A percentile compares a stretch with the other conserved stretches of the same genome.
phyloP scores from a whole-genome alignment of 2,888 invertebrate genomes.

The Osmoderma eremita region DNA sequence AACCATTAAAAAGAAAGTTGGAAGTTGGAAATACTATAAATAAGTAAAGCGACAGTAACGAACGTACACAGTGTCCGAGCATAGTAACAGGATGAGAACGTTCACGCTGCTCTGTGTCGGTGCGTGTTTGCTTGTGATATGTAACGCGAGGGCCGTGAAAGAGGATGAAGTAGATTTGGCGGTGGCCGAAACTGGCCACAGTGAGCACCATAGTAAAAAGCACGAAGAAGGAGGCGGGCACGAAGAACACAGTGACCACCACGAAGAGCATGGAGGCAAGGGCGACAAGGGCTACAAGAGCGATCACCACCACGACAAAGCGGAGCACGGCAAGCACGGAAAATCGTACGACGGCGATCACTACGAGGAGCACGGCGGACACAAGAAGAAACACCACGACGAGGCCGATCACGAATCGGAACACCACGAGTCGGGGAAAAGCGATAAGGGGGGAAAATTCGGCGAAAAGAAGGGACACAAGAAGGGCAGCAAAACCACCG shows the following conservation, averaged over 20 bases:
- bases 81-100: slow-evolving; percentile 54
- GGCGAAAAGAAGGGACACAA: slow-evolving; percentile 83
- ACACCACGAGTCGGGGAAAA: slow-evolving; percentile 70
- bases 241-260: slow-evolving; percentile 74
- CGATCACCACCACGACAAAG: slow-evolving; percentile 81
- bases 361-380: slow-evolving; percentile 80
- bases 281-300: slow-evolving; percentile 83
- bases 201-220: slow-evolving; percentile 47
- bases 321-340: slow-evolving; percentile 78
- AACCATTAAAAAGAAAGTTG: slow-evolving; percentile 30
- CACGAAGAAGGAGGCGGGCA: slow-evolving; percentile 77
- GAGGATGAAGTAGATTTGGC: slow-evolving; percentile 56
- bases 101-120: slow-evolving; percentile 56
- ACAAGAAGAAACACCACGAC: slow-evolving; percentile 83
- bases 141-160: slow-evolving; percentile 51
- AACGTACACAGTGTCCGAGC: slow-evolving; percentile 4
- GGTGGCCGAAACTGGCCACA: slow-evolving; percentile 65
- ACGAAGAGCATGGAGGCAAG: slow-evolving; percentile 78
- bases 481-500: slow-evolving; percentile 82
- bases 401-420: slow-evolving; percentile 77
- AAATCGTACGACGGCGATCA: slow-evolving; percentile 82
- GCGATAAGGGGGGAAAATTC: slow-evolving; percentile 81
- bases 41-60: slow-evolving; percentile 4
- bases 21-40: slow-evolving; percentile 14
- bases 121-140: slow-evolving; percentile 55